Evolutionary conservation across 1,140 invertebrate species (phyloP), one percentile per base, ranked within the genome.

Genomic region (Cydia strobilella): DNA sequence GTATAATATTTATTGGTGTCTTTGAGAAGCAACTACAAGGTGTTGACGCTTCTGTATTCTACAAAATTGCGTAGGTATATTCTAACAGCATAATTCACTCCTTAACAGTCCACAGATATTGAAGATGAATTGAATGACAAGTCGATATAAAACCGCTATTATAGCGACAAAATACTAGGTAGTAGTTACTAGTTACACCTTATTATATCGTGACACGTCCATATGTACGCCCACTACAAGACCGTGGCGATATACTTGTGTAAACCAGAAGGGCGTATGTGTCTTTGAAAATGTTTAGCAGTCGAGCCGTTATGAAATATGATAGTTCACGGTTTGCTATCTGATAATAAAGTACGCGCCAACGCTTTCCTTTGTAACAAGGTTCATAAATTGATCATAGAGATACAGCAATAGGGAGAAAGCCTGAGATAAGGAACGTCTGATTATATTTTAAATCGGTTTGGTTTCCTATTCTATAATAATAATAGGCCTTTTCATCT

Each of bases 361-460:
- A 18, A 69, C 65, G 65, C 65, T 69, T 35, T 35, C 4, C 65
- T 35, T 69, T 69, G 65, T 69, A 31, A 69, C 27, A 18, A 39
- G 31, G 65, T n/a, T 35, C 65, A 69, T 39, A 69, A 69, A 69
- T 69, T 69, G 65, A 69, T 35, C 31, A 39, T 59, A 23, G 20
- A 59, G 31, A 69, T 69, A 69, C 27, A 13, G 31, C 9, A n/a
- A 31, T 35, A 69, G 5, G 63, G 15, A 20, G 65, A 69, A 69
- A 39, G 63, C 15, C 35, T 66, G 63, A 35, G 63, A 66, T 66
- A 66, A 66, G 63, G 15, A 13, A 45, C 13, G 42, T 45, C 42
- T 45, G 42, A 45, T 45, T 45, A 54, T 20, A 54, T 18, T 54
- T 54, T 54, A 18, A 4, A 18, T n/a, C 15, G n/a, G 15, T 42